Base-by-base conservation (phyloP, 2,113 vertebrate genomes). In the Centropus unirufus region DNA sequence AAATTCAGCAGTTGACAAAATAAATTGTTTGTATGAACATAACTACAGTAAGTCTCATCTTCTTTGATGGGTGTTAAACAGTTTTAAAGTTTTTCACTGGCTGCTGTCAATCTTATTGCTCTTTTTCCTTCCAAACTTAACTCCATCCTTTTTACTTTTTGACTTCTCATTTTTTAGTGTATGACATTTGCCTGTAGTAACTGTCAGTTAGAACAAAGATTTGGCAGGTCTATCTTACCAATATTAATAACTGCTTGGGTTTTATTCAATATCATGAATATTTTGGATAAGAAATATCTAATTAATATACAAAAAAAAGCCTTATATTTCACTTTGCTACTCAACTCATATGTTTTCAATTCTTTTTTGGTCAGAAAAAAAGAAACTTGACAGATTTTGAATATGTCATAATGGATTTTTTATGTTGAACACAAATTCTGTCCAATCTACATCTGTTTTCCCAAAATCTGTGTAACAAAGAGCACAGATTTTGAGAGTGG, bases 241-340 rank as follows among this genome's bases (percentile, higher is more conserved):
- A 27, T 47, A 70, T 67, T 36, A 57, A 40, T 62, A 90, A 87
- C 78, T 82, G 29, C 30, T 92, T 62, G 67, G 14, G 32, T 89
- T 96, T 94, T n/a, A 36, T 69, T 72, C 32, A 80, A 34, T 57
- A 30, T 54, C 59, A 62, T 73, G 7, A 88, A 61, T 81, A 32
- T 19, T 91, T 78, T 72, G 12, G 8, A 12, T 40, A 58, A 90
- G 62, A 88, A 30, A 89, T 61, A 69, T 87, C 77, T 81, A 55
- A 91, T 54, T 51, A 67, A 67, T 69, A 63, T 46, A 88, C 22
- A 2, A 55, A 64, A 86, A 87, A 55, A 2, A 61, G 51, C 13
- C 87, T 92, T 78, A 67, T 0, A 49, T 67, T 92, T 72, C 87
- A 27, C 36, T 95, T 96, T 90, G 24, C 63, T 75, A 88, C 80